A percentile compares a stretch with the other conserved stretches of the same genome.
Evolutionary conservation across 2,888 invertebrate species (phyloP).

Genomic region (Agelastica alni): DNA sequence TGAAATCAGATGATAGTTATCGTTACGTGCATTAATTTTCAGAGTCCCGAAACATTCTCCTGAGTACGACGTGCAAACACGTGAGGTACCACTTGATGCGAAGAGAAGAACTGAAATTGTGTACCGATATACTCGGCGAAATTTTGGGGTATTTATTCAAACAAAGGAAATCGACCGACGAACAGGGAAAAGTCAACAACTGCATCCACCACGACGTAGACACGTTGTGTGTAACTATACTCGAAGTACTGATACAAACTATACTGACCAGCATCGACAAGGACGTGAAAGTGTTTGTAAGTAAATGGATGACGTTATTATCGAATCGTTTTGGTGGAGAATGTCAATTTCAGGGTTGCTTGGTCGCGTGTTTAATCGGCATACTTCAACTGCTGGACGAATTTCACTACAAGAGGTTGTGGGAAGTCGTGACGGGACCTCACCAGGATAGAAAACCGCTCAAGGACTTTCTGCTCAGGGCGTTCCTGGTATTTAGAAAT

Average conservation of each 20-base stretch:
- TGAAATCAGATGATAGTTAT: too few species aligned
- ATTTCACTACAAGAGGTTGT: constrained; percentile 83
- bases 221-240: constrained; percentile 75
- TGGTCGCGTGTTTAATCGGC: constrained; percentile 86
- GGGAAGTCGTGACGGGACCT: constrained; percentile 76
- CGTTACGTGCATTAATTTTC: constrained; percentile 38
- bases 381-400: constrained; percentile 85
- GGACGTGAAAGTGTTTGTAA: constrained; percentile 62
- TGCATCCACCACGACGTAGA: constrained; percentile 79
- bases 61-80: constrained; percentile 84
- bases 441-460: constrained; percentile 76
- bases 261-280: constrained; percentile 81
- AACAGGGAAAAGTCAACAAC: constrained; percentile 63
- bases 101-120: constrained; percentile 79
- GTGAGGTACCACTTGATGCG: constrained; percentile 80
- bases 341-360: constrained; percentile 67
- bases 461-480: constrained; percentile 83
- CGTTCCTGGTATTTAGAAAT: constrained; percentile 79
- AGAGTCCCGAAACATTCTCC: constrained; percentile 84
- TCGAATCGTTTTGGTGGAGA: too few species aligned
- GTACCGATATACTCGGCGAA: constrained; percentile 86
- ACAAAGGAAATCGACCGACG: constrained; percentile 57
- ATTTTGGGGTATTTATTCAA: constrained; percentile 71
- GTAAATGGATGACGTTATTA: constrained; percentile 27
- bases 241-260: constrained; percentile 85